These are phyloP conservation scores for Hippocampus comes DNA, from an alignment of 2,113 vertebrate species.

Conservation along the genomic window DNA sequence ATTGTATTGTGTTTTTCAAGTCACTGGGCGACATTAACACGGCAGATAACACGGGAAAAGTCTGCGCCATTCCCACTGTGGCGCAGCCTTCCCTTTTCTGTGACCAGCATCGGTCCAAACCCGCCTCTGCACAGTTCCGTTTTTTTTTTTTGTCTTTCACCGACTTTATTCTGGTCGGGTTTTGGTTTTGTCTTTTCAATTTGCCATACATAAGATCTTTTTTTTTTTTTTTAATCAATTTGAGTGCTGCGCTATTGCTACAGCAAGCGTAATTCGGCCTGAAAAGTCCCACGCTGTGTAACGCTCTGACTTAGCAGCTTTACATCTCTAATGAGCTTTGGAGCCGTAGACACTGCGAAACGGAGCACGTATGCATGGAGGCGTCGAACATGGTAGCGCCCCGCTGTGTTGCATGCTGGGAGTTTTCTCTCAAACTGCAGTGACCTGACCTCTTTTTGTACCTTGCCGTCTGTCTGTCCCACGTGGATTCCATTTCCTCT, in stretches of 20 bases:
- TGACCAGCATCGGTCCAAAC: no score
- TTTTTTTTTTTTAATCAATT: background rate
- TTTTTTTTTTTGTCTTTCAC: background rate
- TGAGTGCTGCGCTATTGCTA: background rate
- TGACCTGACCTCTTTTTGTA: constrained; percentile 30
- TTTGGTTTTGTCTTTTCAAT: background rate
- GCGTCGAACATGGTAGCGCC: constrained; percentile 28
- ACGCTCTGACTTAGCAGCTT: constrained; percentile 33
- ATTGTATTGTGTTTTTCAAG: no score
- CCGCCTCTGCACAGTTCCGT: no score
- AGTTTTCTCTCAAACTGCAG: constrained; percentile 16
- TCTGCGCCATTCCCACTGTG: no score
- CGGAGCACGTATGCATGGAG: constrained; percentile 49
- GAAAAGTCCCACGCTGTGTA: background rate
- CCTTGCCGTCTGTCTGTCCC: constrained; percentile 26
- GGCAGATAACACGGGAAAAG: no score
- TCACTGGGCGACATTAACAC: no score
- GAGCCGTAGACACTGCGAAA: constrained; percentile 51
- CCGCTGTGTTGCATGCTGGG: constrained; percentile 55
- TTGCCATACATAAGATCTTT: background rate
- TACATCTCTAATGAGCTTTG: constrained; percentile 62
- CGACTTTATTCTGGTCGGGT: no score
- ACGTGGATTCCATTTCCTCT: constrained; percentile 4
- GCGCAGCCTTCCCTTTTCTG: no score
- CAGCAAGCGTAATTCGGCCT: background rate